Base-by-base conservation (phyloP, 2,888 invertebrate genomes). In the Chrysolina haemoptera region DNA sequence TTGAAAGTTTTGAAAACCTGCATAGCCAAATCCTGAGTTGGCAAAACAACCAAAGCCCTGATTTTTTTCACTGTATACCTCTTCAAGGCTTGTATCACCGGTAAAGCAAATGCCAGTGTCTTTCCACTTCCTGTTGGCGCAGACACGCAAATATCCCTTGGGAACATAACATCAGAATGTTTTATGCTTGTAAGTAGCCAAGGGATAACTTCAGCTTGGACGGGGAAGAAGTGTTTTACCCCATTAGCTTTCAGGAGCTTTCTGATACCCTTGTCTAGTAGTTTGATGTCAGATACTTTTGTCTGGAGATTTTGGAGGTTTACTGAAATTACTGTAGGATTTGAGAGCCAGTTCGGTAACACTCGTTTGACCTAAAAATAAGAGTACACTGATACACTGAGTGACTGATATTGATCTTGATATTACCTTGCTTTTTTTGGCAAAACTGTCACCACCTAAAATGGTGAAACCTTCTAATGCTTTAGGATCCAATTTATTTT, bases 101-200 rank as follows among this genome's bases (percentile, higher is more conserved):
- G 99, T 76, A 99, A 88, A 64, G 96, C 96, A 91, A 96, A 99
- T 3, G 98, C 94, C 73, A 99, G 88, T 0, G 99, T 99, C 90
- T 99, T 99, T 20, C 99, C 99, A 89, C 98, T 98, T 18, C 98
- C 98, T 1, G 99, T 99, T 0, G 99, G 98, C 18, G 98, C 98
- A 55, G 97, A 98, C 40, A 99, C 96, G 89, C 99, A 99, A 68
- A 98, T 90, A 87, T 99, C 99, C 80, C 94, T 91, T 0, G 96
- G 95, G 88, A 95, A 92, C 81, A 94, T 90, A 40, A 90, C 89
- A 82, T 89, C 85, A 71, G 92, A 90, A 79, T 91, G 89, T 77
- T 89, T 86, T 79, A 93, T 90, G 76, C 91, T 91, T 81, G 92
- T 88, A 43, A 96, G 85, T 66, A 97, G 89, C 90, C 94, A 95